Conservation (phyloP, 2,888 invertebrate species). For the Drosophila phalerata region DNA sequence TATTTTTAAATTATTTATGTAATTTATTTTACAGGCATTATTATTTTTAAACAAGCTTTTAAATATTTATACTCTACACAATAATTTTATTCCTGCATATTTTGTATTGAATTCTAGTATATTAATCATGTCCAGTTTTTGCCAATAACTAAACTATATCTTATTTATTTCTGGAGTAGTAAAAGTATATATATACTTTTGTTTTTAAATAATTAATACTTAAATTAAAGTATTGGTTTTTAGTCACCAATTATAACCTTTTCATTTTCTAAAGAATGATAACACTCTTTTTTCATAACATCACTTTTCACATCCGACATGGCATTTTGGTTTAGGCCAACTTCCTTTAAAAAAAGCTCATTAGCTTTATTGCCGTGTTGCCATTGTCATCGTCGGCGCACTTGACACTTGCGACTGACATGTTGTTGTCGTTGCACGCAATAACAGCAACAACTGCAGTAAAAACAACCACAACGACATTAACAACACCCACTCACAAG, state of each 20-base stretch:
- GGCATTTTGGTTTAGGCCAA: neutral
- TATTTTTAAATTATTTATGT: too few relatives aligned
- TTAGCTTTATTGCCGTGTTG: conserved; percentile 62
- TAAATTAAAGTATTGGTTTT: too few relatives aligned
- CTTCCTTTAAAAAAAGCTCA: conserved; percentile 71
- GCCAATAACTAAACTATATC: too few relatives aligned
- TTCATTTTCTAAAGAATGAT: neutral
- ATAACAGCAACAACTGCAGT: conserved; percentile 51
- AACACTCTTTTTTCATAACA: neutral
- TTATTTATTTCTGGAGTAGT: too few relatives aligned
- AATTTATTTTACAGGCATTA: neutral
- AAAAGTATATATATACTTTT: too few relatives aligned
- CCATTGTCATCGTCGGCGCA: conserved; percentile 61
- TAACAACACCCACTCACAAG: conserved; percentile 56
- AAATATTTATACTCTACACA: too few relatives aligned
- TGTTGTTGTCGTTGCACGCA: conserved; percentile 61
- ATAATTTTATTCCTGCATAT: too few relatives aligned
- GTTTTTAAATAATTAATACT: too few relatives aligned
- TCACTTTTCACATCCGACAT: conserved; percentile 8
- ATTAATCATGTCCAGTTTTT: too few relatives aligned
- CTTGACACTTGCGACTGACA: conserved; percentile 71
- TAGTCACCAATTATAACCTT: too few relatives aligned
- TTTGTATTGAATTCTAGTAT: too few relatives aligned
- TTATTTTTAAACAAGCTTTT: neutral
- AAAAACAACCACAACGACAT: conserved; percentile 29